Percentiles rank a stretch among this genome's conserved stretches.
Conservation (phyloP, 2,888 invertebrate species). For the Tetragnatha montana region DNA sequence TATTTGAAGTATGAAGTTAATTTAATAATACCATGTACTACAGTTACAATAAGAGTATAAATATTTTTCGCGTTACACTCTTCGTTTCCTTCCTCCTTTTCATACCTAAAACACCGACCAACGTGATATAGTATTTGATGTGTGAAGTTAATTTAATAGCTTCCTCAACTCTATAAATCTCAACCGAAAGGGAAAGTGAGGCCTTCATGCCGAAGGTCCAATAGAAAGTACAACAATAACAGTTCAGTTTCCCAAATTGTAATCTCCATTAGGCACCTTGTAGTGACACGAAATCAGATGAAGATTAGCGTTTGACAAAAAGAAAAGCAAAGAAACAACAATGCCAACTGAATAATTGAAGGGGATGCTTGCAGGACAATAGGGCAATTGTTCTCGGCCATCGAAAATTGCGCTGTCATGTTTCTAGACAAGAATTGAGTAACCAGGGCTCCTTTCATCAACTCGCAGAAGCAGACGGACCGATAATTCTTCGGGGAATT, state of each 20-base stretch:
- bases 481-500: constrained; percentile 42
- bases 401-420: constrained; percentile 60
- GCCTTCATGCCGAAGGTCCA: no score
- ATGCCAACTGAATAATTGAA: constrained; percentile 59
- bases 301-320: constrained; percentile 58
- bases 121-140: no score
- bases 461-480: constrained; percentile 26
- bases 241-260: constrained; percentile 44
- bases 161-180: no score
- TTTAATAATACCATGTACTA: no score
- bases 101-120: no score
- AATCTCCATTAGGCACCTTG: constrained; percentile 42
- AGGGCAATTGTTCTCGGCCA: constrained; percentile 63
- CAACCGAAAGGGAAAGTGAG: no score
- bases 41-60: no score
- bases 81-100: no score
- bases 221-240: constrained; percentile 26
- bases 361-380: constrained; percentile 51
- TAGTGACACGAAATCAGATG: constrained; percentile 53
- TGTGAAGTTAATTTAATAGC: no score
- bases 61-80: no score
- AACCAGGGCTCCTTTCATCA: constrained; percentile 62
- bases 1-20: no score
- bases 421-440: constrained; percentile 59
- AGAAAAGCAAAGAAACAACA: constrained; percentile 31